Percentiles rank a stretch among this genome's conserved stretches.
Evolutionary conservation across 2,888 invertebrate species (phyloP).

Genomic region (Cryptosula pallasiana): DNA sequence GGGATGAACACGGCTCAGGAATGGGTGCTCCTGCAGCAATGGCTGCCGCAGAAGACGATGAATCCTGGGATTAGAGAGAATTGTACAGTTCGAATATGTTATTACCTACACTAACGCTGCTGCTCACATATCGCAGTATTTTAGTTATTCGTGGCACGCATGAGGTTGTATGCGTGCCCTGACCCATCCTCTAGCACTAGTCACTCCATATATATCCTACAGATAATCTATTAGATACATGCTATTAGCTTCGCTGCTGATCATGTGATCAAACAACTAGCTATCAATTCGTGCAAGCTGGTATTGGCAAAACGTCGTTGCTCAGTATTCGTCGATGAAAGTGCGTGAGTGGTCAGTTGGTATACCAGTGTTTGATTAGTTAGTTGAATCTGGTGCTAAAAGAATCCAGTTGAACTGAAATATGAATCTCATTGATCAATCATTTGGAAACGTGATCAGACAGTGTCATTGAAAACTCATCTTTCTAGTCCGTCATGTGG

Average conservation of each 20-base stretch:
- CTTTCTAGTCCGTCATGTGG: neutral
- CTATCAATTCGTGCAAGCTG: neutral
- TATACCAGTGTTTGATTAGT: no score
- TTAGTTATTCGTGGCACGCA: no score
- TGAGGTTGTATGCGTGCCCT: no score
- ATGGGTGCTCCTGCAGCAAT: slow-evolving; percentile 3
- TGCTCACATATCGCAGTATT: no score
- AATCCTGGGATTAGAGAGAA: slow-evolving; percentile 22
- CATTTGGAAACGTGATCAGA: no score
- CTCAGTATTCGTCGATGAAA: neutral
- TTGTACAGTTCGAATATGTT: no score
- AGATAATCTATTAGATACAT: neutral
- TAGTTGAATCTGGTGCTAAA: neutral
- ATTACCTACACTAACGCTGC: no score
- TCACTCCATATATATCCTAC: no score
- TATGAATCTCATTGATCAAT: no score
- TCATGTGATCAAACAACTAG: neutral
- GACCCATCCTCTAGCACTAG: no score
- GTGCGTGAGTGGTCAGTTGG: neutral
- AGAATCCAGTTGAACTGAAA: no score
- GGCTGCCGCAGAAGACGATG: neutral
- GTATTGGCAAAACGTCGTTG: neutral
- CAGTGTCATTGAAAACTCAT: no score
- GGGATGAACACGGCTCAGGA: slow-evolving; percentile 10
- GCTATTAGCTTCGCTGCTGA: neutral